Percentiles rank a stretch among this genome's conserved stretches.
phyloP scores from a whole-genome alignment of 2,888 invertebrate genomes.

The Pristionchus entomophagus region DNA sequence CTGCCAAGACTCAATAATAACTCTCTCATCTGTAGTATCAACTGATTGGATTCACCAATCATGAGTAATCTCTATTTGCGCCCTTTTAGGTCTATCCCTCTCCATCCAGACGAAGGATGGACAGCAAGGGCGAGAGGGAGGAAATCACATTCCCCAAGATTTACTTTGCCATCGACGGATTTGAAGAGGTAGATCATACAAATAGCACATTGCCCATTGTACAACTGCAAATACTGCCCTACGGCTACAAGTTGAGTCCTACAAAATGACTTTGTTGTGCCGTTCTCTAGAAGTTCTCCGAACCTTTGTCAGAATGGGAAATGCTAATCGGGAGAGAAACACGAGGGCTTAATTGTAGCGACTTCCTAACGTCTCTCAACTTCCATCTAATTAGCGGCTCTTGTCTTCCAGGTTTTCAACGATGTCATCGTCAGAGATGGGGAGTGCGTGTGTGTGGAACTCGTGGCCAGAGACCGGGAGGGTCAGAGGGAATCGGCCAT shows the following conservation, averaged over 20 bases:
- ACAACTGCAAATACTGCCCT: no score
- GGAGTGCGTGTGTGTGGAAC: constrained; percentile 98
- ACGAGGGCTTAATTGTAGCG: not conserved
- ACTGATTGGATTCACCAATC: not conserved
- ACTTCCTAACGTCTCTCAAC: not conserved
- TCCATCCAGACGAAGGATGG: constrained; percentile 90
- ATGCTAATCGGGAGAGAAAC: not conserved
- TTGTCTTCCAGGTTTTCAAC: constrained; percentile 86
- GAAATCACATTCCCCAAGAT: constrained; percentile 99
- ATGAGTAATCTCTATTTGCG: not conserved
- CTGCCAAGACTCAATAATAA: not conserved
- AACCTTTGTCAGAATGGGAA: not conserved
- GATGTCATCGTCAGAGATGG: constrained; percentile 97
- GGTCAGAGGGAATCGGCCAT: constrained; percentile 87
- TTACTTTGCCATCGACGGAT: constrained; percentile 99
- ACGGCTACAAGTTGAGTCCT: no score
- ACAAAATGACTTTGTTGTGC: not conserved
- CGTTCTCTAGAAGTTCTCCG: not conserved
- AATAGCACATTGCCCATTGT: no score
- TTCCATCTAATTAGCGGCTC: not conserved
- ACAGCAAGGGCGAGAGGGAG: constrained; percentile 98
- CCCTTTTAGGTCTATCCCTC: constrained; percentile 88
- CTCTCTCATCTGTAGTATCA: not conserved
- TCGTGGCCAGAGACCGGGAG: constrained; percentile 91
- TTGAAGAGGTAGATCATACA: constrained; percentile 93